Base-by-base conservation (phyloP, 2,888 invertebrate genomes). In the Electrophaes corylata region DNA sequence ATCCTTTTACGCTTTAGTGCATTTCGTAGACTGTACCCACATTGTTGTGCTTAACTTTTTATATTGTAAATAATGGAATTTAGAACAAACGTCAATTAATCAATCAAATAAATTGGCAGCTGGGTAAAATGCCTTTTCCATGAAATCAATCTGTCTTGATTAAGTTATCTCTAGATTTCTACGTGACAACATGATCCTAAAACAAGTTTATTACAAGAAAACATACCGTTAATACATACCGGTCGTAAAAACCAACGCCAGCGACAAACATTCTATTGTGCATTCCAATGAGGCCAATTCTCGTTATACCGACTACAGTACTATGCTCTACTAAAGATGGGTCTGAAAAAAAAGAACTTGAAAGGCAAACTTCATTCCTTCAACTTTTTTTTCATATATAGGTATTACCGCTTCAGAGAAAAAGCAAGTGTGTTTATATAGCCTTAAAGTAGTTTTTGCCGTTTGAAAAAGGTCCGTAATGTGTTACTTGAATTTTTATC, bases 321-420 rank as follows among this genome's bases (percentile, higher is more conserved):
- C 64, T 73, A 69, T 66, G 69, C 65, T 70, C 71, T 71, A 72
- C 73, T 69, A 67, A 66, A 70, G 67, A 73, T 73, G 71, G 70
- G 62, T 66, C 69, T 65, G 64, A 70, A 79, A 81, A 77, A 74
- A 75, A 76, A 77, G 76, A 66, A 72, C 69, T 70, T 71, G 64
- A 75, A 78, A 79, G 76, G 76, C 80, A 74, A 81, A 76, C 77
- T 66, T 78, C 79, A 80, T 81, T 80, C 79, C 79, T 67, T 62
- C 72, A 64, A 69, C 72, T 78, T 79, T 79, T 81, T 79, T 72
- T 67, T 43, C 33, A 43, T 51, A 48, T 48, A 47, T 56, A 48
- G 51, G 26, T n/a, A 44, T 65, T 64, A 54, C 44, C 45, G 29
- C 29, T 60, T 60, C 62, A 60, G 50, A 58, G 62, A 61, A 69